A percentile compares a stretch with the other conserved stretches of the same genome.
These are phyloP conservation scores for Epinephelus fuscoguttatus DNA, from an alignment of 2,113 vertebrate genomes.

Conservation along the genomic window DNA sequence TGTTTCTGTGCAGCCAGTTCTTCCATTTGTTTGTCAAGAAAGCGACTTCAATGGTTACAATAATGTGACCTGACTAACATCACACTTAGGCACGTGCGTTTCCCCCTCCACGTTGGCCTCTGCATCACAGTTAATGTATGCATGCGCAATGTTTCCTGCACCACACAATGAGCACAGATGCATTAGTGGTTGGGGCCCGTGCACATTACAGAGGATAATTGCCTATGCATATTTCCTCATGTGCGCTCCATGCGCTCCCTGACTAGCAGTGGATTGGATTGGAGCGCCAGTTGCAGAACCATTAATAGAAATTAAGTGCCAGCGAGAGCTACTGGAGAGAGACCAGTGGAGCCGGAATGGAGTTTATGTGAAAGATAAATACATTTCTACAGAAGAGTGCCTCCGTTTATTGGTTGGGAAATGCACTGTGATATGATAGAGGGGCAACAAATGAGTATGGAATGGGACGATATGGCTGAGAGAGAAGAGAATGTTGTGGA, in stretches of 20 bases:
- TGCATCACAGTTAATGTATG: constrained; percentile 53
- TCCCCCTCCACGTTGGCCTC: constrained; percentile 20
- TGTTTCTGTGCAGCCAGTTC: neutral
- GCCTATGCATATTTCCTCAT: constrained; percentile 83
- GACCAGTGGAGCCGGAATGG: constrained; percentile 78
- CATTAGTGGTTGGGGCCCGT: constrained; percentile 71
- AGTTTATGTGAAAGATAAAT: constrained; percentile 87
- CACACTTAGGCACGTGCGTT: constrained; percentile 18
- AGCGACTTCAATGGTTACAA: constrained; percentile 13
- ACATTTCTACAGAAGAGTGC: constrained; percentile 85
- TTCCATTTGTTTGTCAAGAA: constrained; percentile 23
- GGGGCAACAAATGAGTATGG: constrained; percentile 81
- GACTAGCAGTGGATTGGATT: constrained; percentile 76
- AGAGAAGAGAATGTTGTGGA: constrained; percentile 65
- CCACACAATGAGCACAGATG: constrained; percentile 75
- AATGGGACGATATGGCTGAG: constrained; percentile 78
- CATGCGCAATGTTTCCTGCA: constrained; percentile 58
- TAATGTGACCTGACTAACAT: constrained; percentile 44
- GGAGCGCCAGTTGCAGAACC: constrained; percentile 80
- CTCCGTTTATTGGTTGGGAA: constrained; percentile 85
- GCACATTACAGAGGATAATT: constrained; percentile 83
- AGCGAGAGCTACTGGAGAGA: constrained; percentile 81
- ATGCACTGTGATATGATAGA: constrained; percentile 84
- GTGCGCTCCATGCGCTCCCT: constrained; percentile 72
- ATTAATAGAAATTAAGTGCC: constrained; percentile 89